Conservation (phyloP, 1,140 invertebrate genomes). For the Dreissena rostriformis region DNA sequence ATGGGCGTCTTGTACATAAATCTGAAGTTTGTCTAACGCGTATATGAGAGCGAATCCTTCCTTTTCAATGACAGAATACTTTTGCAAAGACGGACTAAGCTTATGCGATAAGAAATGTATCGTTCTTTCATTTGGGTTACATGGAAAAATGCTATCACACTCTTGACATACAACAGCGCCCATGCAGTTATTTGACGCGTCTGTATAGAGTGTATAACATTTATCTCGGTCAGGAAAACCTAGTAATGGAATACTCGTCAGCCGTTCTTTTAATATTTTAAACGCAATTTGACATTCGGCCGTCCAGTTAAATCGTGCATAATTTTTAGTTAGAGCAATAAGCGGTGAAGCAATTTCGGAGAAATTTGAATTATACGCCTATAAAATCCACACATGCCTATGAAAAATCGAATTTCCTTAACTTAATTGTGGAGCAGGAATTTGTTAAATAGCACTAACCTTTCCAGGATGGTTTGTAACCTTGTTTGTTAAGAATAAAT, state of each 20-base stretch:
- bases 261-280: conserved; percentile 60
- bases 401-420: conserved; percentile 76
- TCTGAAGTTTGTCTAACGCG: conserved; percentile 65
- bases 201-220: conserved; percentile 59
- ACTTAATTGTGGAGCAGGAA: conserved; percentile 2
- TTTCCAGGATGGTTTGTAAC: conserved; percentile 28
- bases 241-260: conserved; percentile 57
- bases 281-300: conserved; percentile 59
- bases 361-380: conserved; percentile 79
- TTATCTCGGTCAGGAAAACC: conserved; percentile 56
- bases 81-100: conserved; percentile 47
- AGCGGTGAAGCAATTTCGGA: conserved; percentile 76
- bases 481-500: conserved; percentile 24
- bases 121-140: conserved; percentile 46
- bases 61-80: conserved; percentile 57
- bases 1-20: conserved; percentile 64
- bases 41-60: conserved; percentile 66
- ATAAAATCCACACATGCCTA: conserved; percentile 82
- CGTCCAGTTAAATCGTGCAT: conserved; percentile 61
- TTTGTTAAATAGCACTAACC: conserved; percentile 3
- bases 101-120: conserved; percentile 64
- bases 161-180: conserved; percentile 51
- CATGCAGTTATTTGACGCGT: conserved; percentile 55
- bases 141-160: conserved; percentile 16
- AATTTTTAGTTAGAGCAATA: conserved; percentile 70